phyloP scores from a whole-genome alignment of 2,113 vertebrate genomes.

The Chionodraco myersi region DNA sequence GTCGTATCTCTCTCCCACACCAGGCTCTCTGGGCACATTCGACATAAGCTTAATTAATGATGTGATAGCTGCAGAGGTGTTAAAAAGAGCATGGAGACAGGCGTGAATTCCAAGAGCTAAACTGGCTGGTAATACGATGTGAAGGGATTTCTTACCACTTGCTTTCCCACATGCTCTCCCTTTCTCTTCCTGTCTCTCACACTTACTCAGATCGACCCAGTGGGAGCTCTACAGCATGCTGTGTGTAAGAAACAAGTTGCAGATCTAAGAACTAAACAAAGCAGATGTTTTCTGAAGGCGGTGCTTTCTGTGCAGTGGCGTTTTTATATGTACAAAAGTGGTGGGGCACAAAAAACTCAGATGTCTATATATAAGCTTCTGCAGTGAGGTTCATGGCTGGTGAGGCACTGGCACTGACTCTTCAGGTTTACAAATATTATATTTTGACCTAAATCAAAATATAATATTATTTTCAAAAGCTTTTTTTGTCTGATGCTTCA shows the following conservation, averaged over 20 bases:
- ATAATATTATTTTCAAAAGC: no score
- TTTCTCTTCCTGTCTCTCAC: slow-evolving; percentile 6
- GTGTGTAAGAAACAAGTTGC: slow-evolving; percentile 18
- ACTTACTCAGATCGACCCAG: slow-evolving; percentile 19
- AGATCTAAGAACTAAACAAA: slow-evolving; percentile 43
- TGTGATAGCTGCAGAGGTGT: slow-evolving; percentile 66
- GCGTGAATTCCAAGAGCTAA: slow-evolving; percentile 42
- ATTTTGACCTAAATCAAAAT: no score
- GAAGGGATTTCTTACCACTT: slow-evolving; percentile 36
- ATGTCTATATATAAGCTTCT: no score
- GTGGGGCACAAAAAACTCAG: no score
- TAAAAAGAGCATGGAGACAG: slow-evolving; percentile 46
- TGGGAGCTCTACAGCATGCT: slow-evolving; percentile 27
- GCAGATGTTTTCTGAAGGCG: slow-evolving; percentile 50
- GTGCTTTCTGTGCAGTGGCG: neutral
- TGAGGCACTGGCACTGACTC: no score
- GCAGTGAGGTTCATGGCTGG: no score
- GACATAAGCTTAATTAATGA: slow-evolving; percentile 71
- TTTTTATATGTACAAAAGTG: no score
- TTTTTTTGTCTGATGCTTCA: no score
- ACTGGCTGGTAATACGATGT: slow-evolving; percentile 39
- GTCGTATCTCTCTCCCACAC: slow-evolving; percentile 42
- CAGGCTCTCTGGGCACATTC: slow-evolving; percentile 51
- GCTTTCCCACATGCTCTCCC: slow-evolving; percentile 8
- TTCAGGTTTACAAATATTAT: no score